Evolutionary conservation across 2,113 vertebrate species (phyloP).

Genomic region (Miniopterus natalensis): DNA sequence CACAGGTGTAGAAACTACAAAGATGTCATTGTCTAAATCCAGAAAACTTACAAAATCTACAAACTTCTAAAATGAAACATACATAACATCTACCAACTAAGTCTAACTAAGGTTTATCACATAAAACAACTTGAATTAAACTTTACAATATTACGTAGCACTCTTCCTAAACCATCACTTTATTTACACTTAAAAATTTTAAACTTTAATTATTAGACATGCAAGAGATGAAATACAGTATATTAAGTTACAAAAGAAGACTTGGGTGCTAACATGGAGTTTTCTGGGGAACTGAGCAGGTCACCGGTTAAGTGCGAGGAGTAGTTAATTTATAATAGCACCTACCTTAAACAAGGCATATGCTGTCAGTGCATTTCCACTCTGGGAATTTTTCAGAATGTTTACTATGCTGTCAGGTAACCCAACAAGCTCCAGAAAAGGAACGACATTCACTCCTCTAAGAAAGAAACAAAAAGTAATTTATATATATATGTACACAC

Average conservation of each 20-base stretch:
- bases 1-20: background rate
- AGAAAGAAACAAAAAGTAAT: conserved; percentile 75
- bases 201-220: background rate
- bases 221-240: conserved; percentile 44
- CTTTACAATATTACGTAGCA: background rate
- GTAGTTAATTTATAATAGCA: conserved; percentile 7
- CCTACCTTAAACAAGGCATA: conserved; percentile 98
- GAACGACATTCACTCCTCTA: conserved; percentile 95
- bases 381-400: conserved; percentile 94
- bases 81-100: background rate
- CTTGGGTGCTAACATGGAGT: conserved; percentile 30
- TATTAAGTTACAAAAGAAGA: background rate
- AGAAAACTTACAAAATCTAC: background rate
- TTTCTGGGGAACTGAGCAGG: conserved; percentile 21
- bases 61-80: conserved; percentile 18
- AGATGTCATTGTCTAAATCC: background rate
- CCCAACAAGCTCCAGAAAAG: conserved; percentile 93
- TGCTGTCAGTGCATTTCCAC: conserved; percentile 95
- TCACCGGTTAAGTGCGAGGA: background rate
- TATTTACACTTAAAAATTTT: background rate
- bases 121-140: conserved; percentile 11
- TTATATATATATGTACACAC: background rate
- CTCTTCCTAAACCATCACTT: conserved; percentile 44
- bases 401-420: conserved; percentile 92
- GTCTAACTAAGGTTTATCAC: background rate